phyloP scores from a whole-genome alignment of 2,113 vertebrate species.

The Scopus umbretta region DNA sequence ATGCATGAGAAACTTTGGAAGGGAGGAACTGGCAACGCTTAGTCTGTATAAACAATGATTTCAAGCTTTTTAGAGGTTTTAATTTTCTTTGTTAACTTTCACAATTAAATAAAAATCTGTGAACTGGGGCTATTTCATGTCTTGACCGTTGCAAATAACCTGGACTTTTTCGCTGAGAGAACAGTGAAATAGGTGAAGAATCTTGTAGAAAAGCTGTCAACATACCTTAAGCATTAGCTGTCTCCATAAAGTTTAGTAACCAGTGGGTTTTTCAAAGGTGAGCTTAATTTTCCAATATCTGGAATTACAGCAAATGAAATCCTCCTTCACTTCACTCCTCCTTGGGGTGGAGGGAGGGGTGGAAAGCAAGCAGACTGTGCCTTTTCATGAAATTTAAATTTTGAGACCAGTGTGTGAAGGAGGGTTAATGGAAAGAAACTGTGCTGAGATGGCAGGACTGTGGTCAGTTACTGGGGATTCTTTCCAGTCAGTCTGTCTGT shows the following conservation, averaged over 20 bases:
- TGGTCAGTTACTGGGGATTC: background rate
- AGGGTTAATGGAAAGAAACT: background rate
- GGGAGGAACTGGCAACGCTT: background rate
- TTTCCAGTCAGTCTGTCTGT: background rate
- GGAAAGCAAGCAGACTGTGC: background rate
- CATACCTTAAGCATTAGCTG: background rate
- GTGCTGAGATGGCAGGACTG: background rate
- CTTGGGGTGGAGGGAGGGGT: fast-evolving
- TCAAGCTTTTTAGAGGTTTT: background rate
- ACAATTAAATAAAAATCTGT: background rate
- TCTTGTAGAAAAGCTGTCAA: background rate
- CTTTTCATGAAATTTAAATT: background rate
- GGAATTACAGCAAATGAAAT: background rate
- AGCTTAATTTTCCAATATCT: background rate
- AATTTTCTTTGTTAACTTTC: background rate
- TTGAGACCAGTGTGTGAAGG: background rate
- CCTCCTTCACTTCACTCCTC: background rate
- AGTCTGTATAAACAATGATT: background rate
- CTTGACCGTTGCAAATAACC: background rate
- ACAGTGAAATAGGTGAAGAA: background rate
- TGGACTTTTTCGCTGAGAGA: background rate
- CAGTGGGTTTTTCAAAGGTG: background rate
- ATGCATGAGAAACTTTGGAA: background rate
- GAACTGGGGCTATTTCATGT: background rate
- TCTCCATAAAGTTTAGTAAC: background rate